These are phyloP conservation scores for Allophyes oxyacanthae DNA, from an alignment of 2,888 invertebrate genomes.

Conservation along the genomic window DNA sequence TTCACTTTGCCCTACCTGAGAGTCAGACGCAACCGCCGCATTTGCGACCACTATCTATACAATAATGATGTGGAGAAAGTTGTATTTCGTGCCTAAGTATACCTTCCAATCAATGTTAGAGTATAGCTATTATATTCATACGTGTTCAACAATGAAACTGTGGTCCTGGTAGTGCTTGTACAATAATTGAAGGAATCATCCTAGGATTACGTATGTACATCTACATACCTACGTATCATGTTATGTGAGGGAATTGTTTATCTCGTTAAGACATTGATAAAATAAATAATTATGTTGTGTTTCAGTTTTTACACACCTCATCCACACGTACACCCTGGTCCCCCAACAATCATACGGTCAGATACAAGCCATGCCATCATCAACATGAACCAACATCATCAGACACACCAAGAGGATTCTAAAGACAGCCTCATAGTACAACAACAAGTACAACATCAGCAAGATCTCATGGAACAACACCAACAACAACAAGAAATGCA, in stretches of 20 bases:
- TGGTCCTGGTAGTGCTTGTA: too few species aligned
- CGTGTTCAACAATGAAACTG: too few species aligned
- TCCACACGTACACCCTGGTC: slow-evolving; percentile 83
- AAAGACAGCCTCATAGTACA: slow-evolving; percentile 86
- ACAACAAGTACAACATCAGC: slow-evolving; percentile 85
- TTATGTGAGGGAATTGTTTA: neutral
- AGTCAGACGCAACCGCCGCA: too few species aligned
- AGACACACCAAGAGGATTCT: slow-evolving; percentile 79
- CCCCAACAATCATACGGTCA: slow-evolving; percentile 83
- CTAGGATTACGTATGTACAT: too few species aligned
- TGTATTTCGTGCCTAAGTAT: too few species aligned
- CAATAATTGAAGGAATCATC: too few species aligned
- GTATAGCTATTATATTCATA: too few species aligned
- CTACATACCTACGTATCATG: too few species aligned
- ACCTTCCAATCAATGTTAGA: too few species aligned
- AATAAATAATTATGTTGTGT: slow-evolving; percentile 37
- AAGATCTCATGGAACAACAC: slow-evolving; percentile 86
- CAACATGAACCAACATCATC: slow-evolving; percentile 85
- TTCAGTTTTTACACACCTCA: slow-evolving; percentile 86
- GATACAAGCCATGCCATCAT: slow-evolving; percentile 83
- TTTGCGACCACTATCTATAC: too few species aligned
- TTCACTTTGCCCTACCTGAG: too few species aligned
- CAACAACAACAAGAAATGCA: slow-evolving; percentile 84
- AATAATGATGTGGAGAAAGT: too few species aligned
- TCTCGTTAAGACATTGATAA: neutral